A percentile compares a stretch with the other conserved stretches of the same genome.
Evolutionary conservation across 2,888 invertebrate genomes (phyloP).

Genomic region (Hyalella azteca): DNA sequence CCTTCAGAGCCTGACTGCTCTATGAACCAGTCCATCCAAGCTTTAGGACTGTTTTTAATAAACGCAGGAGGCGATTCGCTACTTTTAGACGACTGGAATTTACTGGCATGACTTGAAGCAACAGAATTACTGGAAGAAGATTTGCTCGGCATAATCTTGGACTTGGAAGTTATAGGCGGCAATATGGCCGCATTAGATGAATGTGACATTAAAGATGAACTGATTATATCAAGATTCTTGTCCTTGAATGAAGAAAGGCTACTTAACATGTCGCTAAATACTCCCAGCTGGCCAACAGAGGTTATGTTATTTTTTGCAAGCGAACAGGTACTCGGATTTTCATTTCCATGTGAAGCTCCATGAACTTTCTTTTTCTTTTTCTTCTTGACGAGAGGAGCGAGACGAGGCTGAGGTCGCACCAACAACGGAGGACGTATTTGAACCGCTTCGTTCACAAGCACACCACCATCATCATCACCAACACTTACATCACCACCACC

Average conservation of each 20-base stretch:
- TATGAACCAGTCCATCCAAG: slow-evolving; percentile 56
- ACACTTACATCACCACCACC: slow-evolving; percentile 24
- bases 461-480: slow-evolving; percentile 6
- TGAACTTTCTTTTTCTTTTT: background rate
- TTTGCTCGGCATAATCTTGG: background rate
- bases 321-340: no score
- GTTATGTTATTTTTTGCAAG: no score
- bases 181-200: background rate
- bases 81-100: background rate
- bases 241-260: background rate
- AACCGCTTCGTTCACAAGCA: background rate
- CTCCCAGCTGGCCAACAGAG: no score
- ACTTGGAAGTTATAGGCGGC: background rate
- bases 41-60: slow-evolving; percentile 33
- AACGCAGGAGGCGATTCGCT: no score
- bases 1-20: slow-evolving; percentile 49
- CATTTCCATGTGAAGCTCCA: background rate
- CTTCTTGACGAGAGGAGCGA: no score
- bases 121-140: background rate
- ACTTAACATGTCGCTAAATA: background rate
- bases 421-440: background rate
- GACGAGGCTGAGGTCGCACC: background rate
- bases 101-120: background rate
- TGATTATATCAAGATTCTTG: background rate
- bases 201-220: background rate